Percentiles rank a stretch among this genome's conserved stretches.
Evolutionary conservation across 2,888 invertebrate genomes (phyloP).

Genomic region (Noctua pronuba): DNA sequence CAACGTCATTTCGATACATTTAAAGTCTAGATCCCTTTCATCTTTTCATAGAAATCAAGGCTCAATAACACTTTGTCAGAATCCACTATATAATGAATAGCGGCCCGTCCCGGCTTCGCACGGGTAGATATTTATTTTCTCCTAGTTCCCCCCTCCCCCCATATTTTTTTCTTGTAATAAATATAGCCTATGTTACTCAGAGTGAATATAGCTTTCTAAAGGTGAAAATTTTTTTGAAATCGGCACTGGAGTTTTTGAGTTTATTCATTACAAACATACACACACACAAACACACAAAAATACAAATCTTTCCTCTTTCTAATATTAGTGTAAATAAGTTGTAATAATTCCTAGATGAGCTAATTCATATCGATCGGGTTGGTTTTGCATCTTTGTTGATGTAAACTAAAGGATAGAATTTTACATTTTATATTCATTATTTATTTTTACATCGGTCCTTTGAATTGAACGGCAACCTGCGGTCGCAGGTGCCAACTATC

Average conservation of each 20-base stretch:
- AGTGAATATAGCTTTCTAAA: too few relatives aligned
- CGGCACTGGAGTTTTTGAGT: too few relatives aligned
- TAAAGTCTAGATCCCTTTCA: background rate
- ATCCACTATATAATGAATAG: background rate
- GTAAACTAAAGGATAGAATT: background rate
- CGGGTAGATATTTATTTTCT: too few relatives aligned
- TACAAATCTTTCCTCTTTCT: too few relatives aligned
- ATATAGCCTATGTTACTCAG: too few relatives aligned
- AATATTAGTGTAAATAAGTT: too few relatives aligned
- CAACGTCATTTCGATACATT: background rate
- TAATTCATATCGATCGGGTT: background rate
- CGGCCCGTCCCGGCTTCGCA: too few relatives aligned
- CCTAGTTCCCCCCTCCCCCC: too few relatives aligned
- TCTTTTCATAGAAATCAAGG: background rate
- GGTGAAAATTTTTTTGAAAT: too few relatives aligned
- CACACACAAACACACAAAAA: too few relatives aligned
- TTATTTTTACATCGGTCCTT: background rate
- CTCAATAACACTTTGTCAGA: background rate
- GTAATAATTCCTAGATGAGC: background rate
- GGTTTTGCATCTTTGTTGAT: background rate
- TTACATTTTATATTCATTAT: background rate
- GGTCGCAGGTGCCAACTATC: conserved; percentile 31
- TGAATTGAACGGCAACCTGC: background rate
- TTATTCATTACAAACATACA: too few relatives aligned
- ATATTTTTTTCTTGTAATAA: too few relatives aligned